Evolutionary conservation across 2,888 invertebrate species (phyloP), one percentile per base, ranked within the genome.

Genomic region (Pyrrhia umbra): DNA sequence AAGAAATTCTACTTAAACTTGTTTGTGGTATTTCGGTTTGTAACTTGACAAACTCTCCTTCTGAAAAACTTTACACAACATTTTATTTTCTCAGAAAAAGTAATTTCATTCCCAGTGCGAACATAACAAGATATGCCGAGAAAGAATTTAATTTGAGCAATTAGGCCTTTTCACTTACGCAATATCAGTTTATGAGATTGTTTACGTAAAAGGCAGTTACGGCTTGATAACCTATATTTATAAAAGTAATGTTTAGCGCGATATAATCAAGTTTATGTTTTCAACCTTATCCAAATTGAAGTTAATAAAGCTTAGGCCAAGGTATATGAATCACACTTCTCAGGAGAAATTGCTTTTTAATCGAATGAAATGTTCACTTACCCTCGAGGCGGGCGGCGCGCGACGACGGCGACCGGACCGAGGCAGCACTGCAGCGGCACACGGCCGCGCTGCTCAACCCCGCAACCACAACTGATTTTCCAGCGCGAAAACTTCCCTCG

Each of bases 331-430:
- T 85, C 80, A 83, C 81, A 89, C 85, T 89, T 87, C 85, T 87
- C 87, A 77, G 84, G 82, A 90, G 89, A 93, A 91, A 94, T 94
- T 94, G 93, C 92, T 93, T 94, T 93, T 93, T 94, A 94, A 95
- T 94, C 90, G 87, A 93, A 94, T 94, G 85, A 93, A 92, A 88
- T 87, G 82, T 89, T 90, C 86, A 92, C 95, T 95, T 93, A 93
- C 95, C 94, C 86, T 87, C 85, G 84, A 89, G 90, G 92, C 91
- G 86, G 89, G 79, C 57, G 81, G 84, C 81, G 77, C 80, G 79
- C 80, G 79, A 66, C 65, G 80, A 82, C 75, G 82, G 78, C 82
- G 70, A 83, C 82, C 83, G 80, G 80, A 80, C 84, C 75, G 86
- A 83, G 89, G n/a, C n/a, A 34, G 34, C 34, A n/a, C 34, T 34